Base-by-base conservation (phyloP, 2,797 vertebrate genomes). In the Lepidocolaptes lacrymiger region DNA sequence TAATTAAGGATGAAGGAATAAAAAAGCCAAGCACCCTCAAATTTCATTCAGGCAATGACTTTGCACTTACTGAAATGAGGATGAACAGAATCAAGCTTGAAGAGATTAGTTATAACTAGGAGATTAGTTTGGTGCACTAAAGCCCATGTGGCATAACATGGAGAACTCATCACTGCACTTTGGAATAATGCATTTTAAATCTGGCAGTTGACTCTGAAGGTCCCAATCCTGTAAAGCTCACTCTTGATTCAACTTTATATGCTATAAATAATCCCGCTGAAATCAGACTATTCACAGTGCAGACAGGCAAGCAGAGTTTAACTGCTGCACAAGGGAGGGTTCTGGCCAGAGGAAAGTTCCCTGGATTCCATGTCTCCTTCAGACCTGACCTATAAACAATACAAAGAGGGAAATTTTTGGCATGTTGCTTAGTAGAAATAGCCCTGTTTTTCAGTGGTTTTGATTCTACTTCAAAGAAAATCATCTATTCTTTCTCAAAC, bases 101-200 rank as follows among this genome's bases (percentile, higher is more conserved):
- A 37, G 61, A 85, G 74, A 78, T 92, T 62, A 94, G 52, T 39
- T 85, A 9, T 62, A 94, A 73, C 78, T 71, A 43, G 52, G 37
- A 92, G 79, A 96, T 95, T 69, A 91, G 26, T 30, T 85, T 68
- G 41, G 16, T 72, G 43, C 58, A 67, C 88, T 81, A 80, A 85
- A 72, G 54, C 20, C 56, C 61, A 34, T 39, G 74, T 54, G 68
- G n/a, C 36, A 34, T 15, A 74, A 75, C 49, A 80, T 1, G 1
- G 34, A 76, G 41, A 68, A 62, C 36, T 75, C 64, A 30, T 58
- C 2, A 5, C 44, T 2, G 1, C 36, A 26, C 75, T 85, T 80
- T 78, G 28, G 26, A 80, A 87, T 69, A 81, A 85, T 8, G 17
- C 43, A 72, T 83, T 92, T 85, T 51, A 95, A 86, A 73, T 64